A percentile compares a stretch with the other conserved stretches of the same genome.
phyloP scores from a whole-genome alignment of 2,888 invertebrate genomes.

The Diadegma fenestrale region DNA sequence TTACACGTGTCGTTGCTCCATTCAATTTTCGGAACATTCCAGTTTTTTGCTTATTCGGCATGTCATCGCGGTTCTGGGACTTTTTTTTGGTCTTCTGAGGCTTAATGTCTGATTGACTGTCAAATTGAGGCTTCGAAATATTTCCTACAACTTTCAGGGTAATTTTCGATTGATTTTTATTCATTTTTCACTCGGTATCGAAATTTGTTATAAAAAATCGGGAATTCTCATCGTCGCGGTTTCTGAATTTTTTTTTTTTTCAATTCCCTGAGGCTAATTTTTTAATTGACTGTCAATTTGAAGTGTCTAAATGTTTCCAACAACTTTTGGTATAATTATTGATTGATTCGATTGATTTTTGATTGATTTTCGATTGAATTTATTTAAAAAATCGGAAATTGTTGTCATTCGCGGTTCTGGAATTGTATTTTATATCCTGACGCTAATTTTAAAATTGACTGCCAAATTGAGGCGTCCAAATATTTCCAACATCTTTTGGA shows the following conservation, averaged over 20 bases:
- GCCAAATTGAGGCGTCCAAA: background rate
- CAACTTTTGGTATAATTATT: background rate
- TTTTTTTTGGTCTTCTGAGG: background rate
- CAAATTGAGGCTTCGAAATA: background rate
- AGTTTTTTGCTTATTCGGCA: background rate
- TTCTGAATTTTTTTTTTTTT: background rate
- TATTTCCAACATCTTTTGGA: background rate
- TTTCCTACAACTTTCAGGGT: background rate
- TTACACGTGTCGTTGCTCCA: slow-evolving; percentile 43
- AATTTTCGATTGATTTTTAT: background rate
- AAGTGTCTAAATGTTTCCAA: background rate
- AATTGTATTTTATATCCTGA: too few species aligned
- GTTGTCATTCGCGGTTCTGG: too few species aligned
- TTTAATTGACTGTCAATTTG: background rate
- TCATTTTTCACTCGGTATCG: too few species aligned
- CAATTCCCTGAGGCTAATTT: background rate
- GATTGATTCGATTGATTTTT: too few species aligned
- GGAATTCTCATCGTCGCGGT: background rate
- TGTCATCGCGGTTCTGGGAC: background rate
- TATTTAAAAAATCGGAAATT: too few species aligned
- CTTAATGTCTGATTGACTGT: background rate
- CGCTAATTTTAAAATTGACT: background rate
- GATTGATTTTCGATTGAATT: too few species aligned
- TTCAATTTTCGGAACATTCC: slow-evolving; percentile 34
- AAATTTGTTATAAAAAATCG: background rate